phyloP scores from a whole-genome alignment of 2,113 vertebrate genomes.

The Azemiops feae region DNA sequence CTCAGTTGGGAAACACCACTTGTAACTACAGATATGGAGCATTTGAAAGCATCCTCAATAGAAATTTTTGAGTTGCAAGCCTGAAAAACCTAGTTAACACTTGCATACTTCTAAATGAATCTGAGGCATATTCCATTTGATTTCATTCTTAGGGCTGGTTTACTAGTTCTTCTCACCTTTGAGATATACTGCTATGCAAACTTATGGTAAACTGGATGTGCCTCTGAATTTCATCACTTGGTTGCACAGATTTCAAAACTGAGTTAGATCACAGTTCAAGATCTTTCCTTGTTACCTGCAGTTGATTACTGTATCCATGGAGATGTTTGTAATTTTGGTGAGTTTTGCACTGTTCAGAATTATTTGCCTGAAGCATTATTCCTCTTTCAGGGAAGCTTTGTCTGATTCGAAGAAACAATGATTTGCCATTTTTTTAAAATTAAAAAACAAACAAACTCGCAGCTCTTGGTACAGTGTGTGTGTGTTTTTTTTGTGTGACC shows the following conservation, averaged over 20 bases:
- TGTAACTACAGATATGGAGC: neutral
- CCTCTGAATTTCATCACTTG: conserved; percentile 29
- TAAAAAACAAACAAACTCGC: conserved; percentile 74
- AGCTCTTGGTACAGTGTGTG: conserved; percentile 43
- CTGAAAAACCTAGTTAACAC: neutral
- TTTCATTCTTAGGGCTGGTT: conserved; percentile 30
- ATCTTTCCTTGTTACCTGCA: conserved; percentile 16
- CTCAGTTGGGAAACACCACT: neutral
- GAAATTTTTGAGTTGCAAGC: neutral
- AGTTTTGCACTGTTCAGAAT: conserved; percentile 63
- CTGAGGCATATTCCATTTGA: conserved; percentile 42
- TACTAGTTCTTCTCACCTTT: conserved; percentile 24
- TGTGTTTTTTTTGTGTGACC: neutral
- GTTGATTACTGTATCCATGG: conserved; percentile 50
- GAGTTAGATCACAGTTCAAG: conserved; percentile 22
- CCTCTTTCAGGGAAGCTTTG: conserved; percentile 60
- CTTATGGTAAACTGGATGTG: conserved; percentile 22
- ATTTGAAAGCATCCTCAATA: neutral
- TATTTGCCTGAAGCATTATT: conserved; percentile 63
- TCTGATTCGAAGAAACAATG: conserved; percentile 65
- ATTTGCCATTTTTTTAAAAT: conserved; percentile 74
- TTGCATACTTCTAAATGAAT: conserved; percentile 13
- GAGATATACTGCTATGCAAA: conserved; percentile 41
- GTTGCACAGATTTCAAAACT: fast-evolving
- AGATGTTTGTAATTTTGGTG: conserved; percentile 56